phyloP scores from a whole-genome alignment of 2,888 invertebrate genomes.

The Euspilapteryx auroguttella region DNA sequence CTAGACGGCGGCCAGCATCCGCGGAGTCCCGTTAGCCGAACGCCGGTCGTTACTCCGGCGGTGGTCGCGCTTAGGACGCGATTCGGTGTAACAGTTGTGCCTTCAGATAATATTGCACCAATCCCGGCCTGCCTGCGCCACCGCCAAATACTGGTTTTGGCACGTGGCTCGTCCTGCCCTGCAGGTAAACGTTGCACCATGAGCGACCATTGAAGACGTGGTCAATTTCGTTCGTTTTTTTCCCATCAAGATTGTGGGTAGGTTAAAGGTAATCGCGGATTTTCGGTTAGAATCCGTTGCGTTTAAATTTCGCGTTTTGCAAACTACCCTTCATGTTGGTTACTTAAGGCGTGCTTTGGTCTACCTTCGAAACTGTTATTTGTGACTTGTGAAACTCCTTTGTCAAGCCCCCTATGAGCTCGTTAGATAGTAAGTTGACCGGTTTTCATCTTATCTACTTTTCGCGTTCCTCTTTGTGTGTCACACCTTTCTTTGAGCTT shows the following conservation, averaged over 20 bases:
- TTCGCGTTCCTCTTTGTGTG: neutral
- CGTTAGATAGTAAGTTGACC: too few species aligned
- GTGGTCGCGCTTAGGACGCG: conserved; percentile 58
- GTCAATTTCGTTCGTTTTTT: too few species aligned
- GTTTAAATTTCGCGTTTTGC: too few species aligned
- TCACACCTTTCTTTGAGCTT: neutral
- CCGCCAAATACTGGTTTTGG: conserved; percentile 12
- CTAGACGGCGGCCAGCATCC: conserved; percentile 41
- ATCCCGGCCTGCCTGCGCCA: conserved; percentile 60
- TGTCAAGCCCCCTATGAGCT: too few species aligned
- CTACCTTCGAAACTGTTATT: too few species aligned
- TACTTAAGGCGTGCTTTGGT: too few species aligned
- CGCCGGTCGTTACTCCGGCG: conserved; percentile 33
- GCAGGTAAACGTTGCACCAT: too few species aligned
- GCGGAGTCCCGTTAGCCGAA: conserved; percentile 53
- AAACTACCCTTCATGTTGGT: too few species aligned
- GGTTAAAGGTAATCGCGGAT: neutral
- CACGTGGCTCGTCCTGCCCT: conserved; percentile 1
- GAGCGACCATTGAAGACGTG: too few species aligned
- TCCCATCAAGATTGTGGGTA: neutral
- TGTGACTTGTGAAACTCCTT: too few species aligned
- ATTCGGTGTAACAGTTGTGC: conserved; percentile 56
- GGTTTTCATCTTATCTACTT: too few species aligned
- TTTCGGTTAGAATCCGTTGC: neutral
- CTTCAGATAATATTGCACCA: conserved; percentile 56